Percentiles rank a stretch among this genome's conserved stretches.
These are phyloP conservation scores for Nettapus auritus DNA, from an alignment of 2,113 vertebrate genomes.

Conservation along the genomic window DNA sequence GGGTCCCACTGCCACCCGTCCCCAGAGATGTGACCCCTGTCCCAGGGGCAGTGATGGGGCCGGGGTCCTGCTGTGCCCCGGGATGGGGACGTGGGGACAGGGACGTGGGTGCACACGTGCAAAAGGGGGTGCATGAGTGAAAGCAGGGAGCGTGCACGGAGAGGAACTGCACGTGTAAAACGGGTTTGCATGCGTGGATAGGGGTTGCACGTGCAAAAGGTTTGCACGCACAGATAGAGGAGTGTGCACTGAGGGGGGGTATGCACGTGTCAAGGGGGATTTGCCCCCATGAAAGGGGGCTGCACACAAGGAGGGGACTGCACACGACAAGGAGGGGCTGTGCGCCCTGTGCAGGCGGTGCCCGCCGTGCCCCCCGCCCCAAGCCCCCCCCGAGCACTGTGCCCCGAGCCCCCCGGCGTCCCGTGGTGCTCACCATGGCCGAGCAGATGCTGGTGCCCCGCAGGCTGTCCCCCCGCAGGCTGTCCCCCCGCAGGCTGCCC, in stretches of 20 bases:
- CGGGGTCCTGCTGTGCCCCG: neutral
- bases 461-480: slow-evolving; percentile 32
- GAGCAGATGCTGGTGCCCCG: slow-evolving; percentile 85
- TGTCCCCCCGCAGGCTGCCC: slow-evolving; percentile 26
- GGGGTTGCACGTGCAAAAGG: neutral
- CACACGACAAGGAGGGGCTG: neutral
- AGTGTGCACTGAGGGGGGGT: neutral
- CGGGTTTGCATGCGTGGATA: too few relatives aligned
- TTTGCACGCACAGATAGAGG: neutral
- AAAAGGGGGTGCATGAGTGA: neutral
- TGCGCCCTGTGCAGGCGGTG: neutral
- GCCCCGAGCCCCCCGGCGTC: rapidly evolving
- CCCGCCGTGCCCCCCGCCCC: neutral
- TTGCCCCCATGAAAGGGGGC: too few relatives aligned
- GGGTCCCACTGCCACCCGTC: too few relatives aligned
- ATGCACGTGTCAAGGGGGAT: neutral
- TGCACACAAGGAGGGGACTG: too few relatives aligned
- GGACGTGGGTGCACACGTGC: too few relatives aligned
- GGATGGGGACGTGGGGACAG: too few relatives aligned
- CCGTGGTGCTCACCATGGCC: slow-evolving; percentile 80
- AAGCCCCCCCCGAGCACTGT: too few relatives aligned
- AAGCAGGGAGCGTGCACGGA: neutral
- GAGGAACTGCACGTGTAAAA: neutral
- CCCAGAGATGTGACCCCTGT: too few relatives aligned
- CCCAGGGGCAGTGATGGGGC: neutral